Evolutionary conservation across 2,888 invertebrate genomes (phyloP).

Genomic region (Polia nebulosa): DNA sequence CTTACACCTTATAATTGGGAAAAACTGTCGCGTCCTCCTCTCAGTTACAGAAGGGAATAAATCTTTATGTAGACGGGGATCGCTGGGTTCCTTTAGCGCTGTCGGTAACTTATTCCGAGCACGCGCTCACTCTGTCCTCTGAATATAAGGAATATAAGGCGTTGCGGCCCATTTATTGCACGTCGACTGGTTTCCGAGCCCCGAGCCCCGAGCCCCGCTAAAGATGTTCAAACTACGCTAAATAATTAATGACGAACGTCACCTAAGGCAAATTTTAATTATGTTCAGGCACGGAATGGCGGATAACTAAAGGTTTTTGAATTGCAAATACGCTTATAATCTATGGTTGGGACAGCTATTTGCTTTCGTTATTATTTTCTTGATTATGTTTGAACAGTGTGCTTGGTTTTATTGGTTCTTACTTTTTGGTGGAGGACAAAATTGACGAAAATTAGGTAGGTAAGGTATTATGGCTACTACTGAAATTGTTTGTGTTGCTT

Average conservation of each 20-base stretch:
- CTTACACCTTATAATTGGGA: slow-evolving; percentile 90
- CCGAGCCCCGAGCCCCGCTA: slow-evolving; percentile 72
- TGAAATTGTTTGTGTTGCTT: no score
- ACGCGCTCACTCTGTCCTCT: slow-evolving; percentile 88
- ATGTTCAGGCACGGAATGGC: slow-evolving; percentile 71
- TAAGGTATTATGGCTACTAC: neutral
- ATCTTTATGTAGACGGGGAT: slow-evolving; percentile 89
- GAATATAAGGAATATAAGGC: slow-evolving; percentile 88
- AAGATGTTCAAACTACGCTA: slow-evolving; percentile 85
- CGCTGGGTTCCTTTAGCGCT: slow-evolving; percentile 73
- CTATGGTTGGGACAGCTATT: slow-evolving; percentile 51
- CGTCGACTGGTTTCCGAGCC: slow-evolving; percentile 72
- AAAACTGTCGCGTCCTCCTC: slow-evolving; percentile 89
- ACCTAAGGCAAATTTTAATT: slow-evolving; percentile 85
- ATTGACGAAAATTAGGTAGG: neutral
- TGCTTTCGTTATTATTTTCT: slow-evolving; percentile 43
- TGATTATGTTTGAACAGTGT: slow-evolving; percentile 38
- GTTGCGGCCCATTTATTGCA: slow-evolving; percentile 87
- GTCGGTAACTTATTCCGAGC: slow-evolving; percentile 84
- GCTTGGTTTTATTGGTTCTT: slow-evolving; percentile 8
- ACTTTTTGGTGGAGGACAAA: neutral
- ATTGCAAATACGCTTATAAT: slow-evolving; percentile 63
- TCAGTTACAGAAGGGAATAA: slow-evolving; percentile 90
- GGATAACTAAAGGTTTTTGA: slow-evolving; percentile 66
- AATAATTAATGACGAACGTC: slow-evolving; percentile 86